Evolutionary conservation across 2,888 invertebrate species (phyloP), one percentile per base, ranked within the genome.

Genomic region (Scrobipalpa atriplicella): DNA sequence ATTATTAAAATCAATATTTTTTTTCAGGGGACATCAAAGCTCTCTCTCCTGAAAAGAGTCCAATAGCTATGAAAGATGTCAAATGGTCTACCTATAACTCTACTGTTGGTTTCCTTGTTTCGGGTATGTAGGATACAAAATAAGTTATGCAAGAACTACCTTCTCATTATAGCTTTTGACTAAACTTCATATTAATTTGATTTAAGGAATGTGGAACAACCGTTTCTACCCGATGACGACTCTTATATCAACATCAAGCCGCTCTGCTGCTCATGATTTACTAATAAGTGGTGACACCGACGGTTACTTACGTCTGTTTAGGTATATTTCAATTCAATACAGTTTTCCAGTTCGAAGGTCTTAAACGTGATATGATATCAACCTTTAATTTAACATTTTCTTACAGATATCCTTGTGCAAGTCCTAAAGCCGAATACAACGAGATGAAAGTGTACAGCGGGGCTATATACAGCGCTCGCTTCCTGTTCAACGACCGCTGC

Each of bases 21-120:
- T 41, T 92, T 93, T 58, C 80, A 97, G 97, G 98, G 98, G 97
- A 97, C 80, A 95, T 97, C n/a, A 97, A 97, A 85, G 95, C 97
- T 0, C 86, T 98, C 64, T 96, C 97, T 1, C 96, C 97, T 9
- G 97, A 98, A 80, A 97, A 97, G 81, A 97, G 97, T 83, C 97
- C 97, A 2, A 94, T 97, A 70, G 96, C 97, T 2, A 97, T 97
- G 96, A 97, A 98, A 83, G 98, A 98, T 80, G 95, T 97, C 1
- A 97, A 97, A 86, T 98, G 98, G 98, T 94, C 96, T 71, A 96
- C 97, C 0, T 96, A 96, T 76, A 98, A 97, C 76, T 96, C 96
- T 60, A 97, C 97, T 0, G 96, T 98, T 56, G 97, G 98, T 67
- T 98, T 97, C 87, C 93, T 97, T 78, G 96, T 97, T 7, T 96